Conservation (phyloP, 2,113 vertebrate genomes). For the Ceyx cyanopectus region DNA sequence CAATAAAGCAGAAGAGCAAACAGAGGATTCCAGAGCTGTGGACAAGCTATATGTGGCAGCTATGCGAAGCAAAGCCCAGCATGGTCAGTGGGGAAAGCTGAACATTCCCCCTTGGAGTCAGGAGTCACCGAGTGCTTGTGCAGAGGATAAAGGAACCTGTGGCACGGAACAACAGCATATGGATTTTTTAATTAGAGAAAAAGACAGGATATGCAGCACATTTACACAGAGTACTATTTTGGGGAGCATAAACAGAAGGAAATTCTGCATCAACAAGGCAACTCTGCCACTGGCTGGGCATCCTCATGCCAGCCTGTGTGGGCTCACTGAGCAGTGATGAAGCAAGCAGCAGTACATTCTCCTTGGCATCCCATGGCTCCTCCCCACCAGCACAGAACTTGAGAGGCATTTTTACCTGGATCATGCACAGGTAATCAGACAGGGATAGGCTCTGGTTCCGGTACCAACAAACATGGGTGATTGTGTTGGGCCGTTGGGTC, state of each 20-base stretch:
- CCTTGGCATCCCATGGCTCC: conserved; percentile 10
- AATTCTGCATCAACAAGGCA: not conserved
- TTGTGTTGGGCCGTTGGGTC: conserved; percentile 91
- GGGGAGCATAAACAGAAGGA: not conserved
- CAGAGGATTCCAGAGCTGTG: not conserved
- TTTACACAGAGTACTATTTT: not conserved
- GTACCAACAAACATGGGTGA: conserved; percentile 96
- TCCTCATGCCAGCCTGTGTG: not conserved
- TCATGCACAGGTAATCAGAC: conserved; percentile 92
- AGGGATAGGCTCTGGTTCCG: conserved; percentile 93
- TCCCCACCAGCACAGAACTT: conserved; percentile 32
- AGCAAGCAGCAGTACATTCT: not conserved
- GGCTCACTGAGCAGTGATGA: not conserved
- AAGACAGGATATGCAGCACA: not conserved
- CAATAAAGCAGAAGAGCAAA: not conserved
- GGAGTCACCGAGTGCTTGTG: not conserved
- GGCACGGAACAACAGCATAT: not conserved
- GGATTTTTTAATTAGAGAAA: not conserved
- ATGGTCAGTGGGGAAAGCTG: not conserved
- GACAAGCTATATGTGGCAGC: not conserved
- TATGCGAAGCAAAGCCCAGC: not conserved
- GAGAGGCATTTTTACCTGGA: conserved; percentile 85
- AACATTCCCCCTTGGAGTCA: not conserved
- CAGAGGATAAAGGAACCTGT: not conserved
- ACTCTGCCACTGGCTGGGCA: not conserved